Evolutionary conservation across 1,140 invertebrate genomes (phyloP), one percentile per base, ranked within the genome.

Genomic region (Phymastichus coffea): DNA sequence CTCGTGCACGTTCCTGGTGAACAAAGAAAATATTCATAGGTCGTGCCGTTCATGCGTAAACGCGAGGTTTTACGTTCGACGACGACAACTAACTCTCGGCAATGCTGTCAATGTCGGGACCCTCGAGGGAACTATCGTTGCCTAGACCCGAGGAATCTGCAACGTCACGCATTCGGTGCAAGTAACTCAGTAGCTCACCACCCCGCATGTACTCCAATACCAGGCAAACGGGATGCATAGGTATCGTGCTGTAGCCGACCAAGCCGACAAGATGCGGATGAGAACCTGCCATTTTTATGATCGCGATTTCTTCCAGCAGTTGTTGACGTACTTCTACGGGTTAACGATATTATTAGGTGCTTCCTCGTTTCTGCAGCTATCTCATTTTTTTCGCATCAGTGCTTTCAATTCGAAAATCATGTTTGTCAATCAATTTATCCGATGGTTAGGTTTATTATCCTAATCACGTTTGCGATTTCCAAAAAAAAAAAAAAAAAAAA

Each of bases 211-310:
- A 92, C 70, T 94, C 92, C 76, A 94, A 84, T 1, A 94, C 80
- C 47, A 93, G 85, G 30, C 87, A 86, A 67, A 82, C 84, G 14
- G 85, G 91, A 54, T 65, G 68, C 61, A 83, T 77, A 38, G 79
- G 73, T n/a, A 80, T 75, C 1, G 89, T 91, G 65, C 90, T 93
- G 67, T 89, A 94, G 1, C 87, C 92, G 2, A 94, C 72, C 41
- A 95, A 79, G 43, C 82, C 82, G 4, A 95, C 90, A 22, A 95
- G 84, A 74, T 94, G 88, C 12, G 83, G 82, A 75, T 95, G 92
- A 0, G 80, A 77, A 1, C 90, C 91, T 2, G 92, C 86, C 26
- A 83, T 83, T 74, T 92, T 93, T 76, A 94, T 84, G 74, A 91
- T 90, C 19, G 83, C 78, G 8, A 95, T 90, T 79, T 95, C 92